Evolutionary conservation across 1,140 invertebrate species (phyloP), one percentile per base, ranked within the genome.

Genomic region (Ips typographus): DNA sequence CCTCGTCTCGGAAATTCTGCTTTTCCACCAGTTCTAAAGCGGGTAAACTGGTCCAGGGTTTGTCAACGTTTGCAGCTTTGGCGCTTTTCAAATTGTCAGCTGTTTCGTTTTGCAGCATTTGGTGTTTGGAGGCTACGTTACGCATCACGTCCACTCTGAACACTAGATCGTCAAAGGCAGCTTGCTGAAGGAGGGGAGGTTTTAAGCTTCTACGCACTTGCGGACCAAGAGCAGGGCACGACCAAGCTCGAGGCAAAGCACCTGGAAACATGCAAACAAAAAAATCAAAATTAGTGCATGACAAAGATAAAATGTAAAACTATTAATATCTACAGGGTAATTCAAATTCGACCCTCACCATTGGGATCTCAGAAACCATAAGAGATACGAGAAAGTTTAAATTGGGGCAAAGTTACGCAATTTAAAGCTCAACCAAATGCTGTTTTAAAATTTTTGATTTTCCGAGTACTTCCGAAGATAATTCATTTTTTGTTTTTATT

Each of bases 111-210:
- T 41, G 49, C 4, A 52, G 85, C 42, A 92, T 73, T n/a, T 57
- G 68, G 40, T 87, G 83, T 70, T 73, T 84, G 80, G 76, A 93
- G 74, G 57, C 90, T 86, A 94, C 86, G 78, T 94, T 94, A 52
- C 93, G 83, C 85, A 91, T 91, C 37, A 94, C 88, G 80, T 95
- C 93, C 52, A 95, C 86, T 65, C 90, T 85, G 80, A 93, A 95
- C 0, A 91, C 82, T 70, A 88, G 85, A 79, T 94, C 89, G 77
- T 94, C 92, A 80, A 95, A 93, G 6, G 91, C 89, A 37, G 92
- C 92, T 82, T 94, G 91, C 79, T 94, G 93, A 39, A 94, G 83
- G 76, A 90, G 80, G 7, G 89, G 88, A 40, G 88, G 86, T 73
- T 88, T 85, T 36, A 90, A 81, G 60, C 84, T 77, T 41, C 83